Base-by-base conservation (phyloP, 2,888 invertebrate genomes). In the Mesorhabditis spiculigera region DNA sequence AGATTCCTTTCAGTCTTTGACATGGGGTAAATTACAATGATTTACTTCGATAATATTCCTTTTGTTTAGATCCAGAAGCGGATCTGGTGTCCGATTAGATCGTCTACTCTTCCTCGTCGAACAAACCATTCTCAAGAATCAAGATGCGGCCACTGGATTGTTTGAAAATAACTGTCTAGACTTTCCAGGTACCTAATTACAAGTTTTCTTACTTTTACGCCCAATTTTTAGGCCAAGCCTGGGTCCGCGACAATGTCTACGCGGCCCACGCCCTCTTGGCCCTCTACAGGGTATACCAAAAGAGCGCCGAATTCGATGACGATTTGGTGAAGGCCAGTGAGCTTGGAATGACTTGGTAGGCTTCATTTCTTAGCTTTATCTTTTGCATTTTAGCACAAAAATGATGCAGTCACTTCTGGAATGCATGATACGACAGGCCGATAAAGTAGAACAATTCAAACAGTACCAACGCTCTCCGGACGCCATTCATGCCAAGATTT, bases 311-410 rank as follows among this genome's bases (percentile, higher is more conserved):
- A 87, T 93, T 95, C 86, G 98, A 98, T 88, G 97, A 98, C 88
- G 97, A 98, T 87, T 89, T 96, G 75, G 95, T 96, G 4, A 97
- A 95, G 88, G 94, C 95, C n/a, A 97, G 96, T 86, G 97, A 98
- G 87, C 89, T 98, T 44, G 96, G 97, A 87, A 95, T 90, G 66
- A 78, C 79, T 61, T 83, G 84, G 82, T 84, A 45, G 44, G 71
- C 66, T 4, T 8, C 58, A 8, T 63, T 41, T 45, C 42, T 42
- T n/a, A 68, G 5, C n/a, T 50, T n/a, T 13, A 50, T 10, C 8
- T 13, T 3, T 13, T 13, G 0, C 78, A 94, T 88, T 87, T 93
- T 92, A 45, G 88, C 79, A 90, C 90, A 10, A 90, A 90, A 84
- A 82, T 89, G 73, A 90, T 90, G 90, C 87, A 90, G 70, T 92